Evolutionary conservation across 1,140 invertebrate species (phyloP).

Genomic region (Papilio dardanus): DNA sequence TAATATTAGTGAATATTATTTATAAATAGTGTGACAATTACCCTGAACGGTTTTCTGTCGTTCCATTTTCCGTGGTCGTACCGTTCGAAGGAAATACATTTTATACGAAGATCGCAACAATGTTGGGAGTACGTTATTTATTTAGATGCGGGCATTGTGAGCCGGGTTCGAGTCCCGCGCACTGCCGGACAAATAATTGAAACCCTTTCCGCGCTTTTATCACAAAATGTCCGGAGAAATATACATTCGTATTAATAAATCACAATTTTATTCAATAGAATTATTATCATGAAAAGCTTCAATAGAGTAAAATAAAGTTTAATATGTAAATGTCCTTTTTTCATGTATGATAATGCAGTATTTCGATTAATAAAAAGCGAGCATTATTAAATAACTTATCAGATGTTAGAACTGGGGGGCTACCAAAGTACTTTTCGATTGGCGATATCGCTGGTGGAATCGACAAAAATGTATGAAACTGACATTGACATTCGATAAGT

Average conservation of each 20-base stretch:
- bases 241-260: constrained; percentile 35
- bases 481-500: too few species aligned
- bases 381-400: too few species aligned
- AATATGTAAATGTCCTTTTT: not conserved
- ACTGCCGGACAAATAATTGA: constrained; percentile 70
- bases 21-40: constrained; percentile 49
- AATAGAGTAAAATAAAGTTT: not conserved
- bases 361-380: too few species aligned
- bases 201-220: constrained; percentile 57
- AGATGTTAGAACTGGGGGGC: too few species aligned
- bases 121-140: constrained; percentile 68
- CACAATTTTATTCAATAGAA: constrained; percentile 15
- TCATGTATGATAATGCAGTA: too few species aligned
- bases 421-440: too few species aligned
- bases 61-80: constrained; percentile 54
- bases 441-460: too few species aligned
- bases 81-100: constrained; percentile 69
- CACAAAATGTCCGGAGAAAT: constrained; percentile 42
- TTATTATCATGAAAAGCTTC: not conserved
- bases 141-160: constrained; percentile 68
- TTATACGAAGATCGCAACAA: constrained; percentile 66
- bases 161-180: constrained; percentile 63
- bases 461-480: too few species aligned
- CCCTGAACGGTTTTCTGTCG: constrained; percentile 53
- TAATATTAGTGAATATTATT: constrained; percentile 31